Base-by-base conservation (phyloP, 2,113 vertebrate species). In the Antechinus stuartii region DNA sequence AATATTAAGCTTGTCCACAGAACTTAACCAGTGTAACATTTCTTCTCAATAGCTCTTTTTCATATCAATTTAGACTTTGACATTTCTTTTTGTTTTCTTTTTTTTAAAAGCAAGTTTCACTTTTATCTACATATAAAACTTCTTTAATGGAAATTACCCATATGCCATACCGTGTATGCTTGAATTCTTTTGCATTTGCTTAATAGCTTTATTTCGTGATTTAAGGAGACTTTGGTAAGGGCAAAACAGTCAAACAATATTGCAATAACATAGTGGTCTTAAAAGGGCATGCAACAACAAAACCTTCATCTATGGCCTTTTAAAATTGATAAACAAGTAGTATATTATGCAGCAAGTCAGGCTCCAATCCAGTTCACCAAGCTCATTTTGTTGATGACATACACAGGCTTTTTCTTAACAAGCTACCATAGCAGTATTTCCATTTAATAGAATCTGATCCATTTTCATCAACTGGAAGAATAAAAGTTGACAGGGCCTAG, bases 101-200 rank as follows among this genome's bases (percentile, higher is more conserved):
- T 49, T 52, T 52, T 52, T 52, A 52, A 52, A 52, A 94, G 61
- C 95, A 84, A 94, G 26, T 97, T 98, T 96, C 91, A 90, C 89
- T 98, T 98, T 97, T 97, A 96, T 96, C 90, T 93, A 56, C 93
- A 97, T 96, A 94, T 92, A 97, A 90, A 98, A 96, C 54, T 95
- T 96, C 61, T 96, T 96, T 96, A 97, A 97, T 95, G 76, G 94
- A 97, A 98, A 97, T 97, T 97, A 61, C 94, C 95, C 90, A 90
- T 96, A 94, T 97, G 91, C 89, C 68, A 55, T 96, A 90, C 1
- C 95, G 10, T 68, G 2, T 0, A 49, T 49, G 94, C 68, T 94
- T 98, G 93, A 98, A 96, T 98, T 98, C 96, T 94, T 98, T 97
- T 98, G 94, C 91, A 97, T 97, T 98, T 98, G 53, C 93, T 97